phyloP scores from a whole-genome alignment of 2,888 invertebrate genomes.

The Pristionchus japonicus region DNA sequence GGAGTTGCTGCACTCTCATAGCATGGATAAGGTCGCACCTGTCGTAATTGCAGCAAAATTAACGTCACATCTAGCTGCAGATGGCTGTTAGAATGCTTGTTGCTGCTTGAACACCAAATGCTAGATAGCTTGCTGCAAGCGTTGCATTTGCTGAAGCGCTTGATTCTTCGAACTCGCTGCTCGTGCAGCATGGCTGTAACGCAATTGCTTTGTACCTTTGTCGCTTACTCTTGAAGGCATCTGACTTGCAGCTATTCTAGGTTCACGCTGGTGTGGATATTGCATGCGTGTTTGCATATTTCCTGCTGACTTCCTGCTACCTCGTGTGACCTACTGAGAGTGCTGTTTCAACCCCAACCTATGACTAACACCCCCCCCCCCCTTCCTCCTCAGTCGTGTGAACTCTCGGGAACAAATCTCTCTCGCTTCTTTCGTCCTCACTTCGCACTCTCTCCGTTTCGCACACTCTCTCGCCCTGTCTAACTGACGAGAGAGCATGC shows the following conservation, averaged over 20 bases:
- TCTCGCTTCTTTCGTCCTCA: neutral
- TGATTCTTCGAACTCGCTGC: neutral
- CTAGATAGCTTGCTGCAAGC: neutral
- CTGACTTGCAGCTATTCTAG: neutral
- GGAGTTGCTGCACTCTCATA: neutral
- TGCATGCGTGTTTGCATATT: neutral
- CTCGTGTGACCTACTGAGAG: neutral
- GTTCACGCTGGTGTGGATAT: too few species aligned
- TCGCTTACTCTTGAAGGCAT: neutral
- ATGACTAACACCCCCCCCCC: neutral
- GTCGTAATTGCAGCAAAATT: too few species aligned
- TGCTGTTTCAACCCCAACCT: neutral
- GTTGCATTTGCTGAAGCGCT: neutral
- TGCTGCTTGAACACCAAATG: neutral
- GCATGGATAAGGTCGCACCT: conserved; percentile 15
- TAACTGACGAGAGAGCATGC: neutral
- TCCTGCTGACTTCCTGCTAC: neutral
- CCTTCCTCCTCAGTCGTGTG: neutral
- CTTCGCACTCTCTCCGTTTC: neutral
- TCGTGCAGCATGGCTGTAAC: neutral
- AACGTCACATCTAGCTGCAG: too few species aligned
- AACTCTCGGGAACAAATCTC: neutral
- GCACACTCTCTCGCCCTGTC: neutral
- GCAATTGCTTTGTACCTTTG: neutral
- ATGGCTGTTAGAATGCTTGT: neutral